Evolutionary conservation across 2,113 vertebrate genomes (phyloP).

Genomic region (Naja naja): DNA sequence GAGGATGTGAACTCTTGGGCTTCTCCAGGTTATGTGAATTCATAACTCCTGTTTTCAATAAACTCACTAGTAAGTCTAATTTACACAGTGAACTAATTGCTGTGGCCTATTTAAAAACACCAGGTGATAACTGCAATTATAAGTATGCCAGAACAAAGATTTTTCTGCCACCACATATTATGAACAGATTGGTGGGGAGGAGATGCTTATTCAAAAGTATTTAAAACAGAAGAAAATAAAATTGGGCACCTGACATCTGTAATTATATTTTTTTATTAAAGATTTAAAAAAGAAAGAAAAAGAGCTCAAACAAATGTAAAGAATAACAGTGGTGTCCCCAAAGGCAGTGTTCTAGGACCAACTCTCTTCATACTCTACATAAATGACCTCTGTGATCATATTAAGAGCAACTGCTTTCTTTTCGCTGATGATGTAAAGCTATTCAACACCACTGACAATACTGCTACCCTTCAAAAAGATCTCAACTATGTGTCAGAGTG

Average conservation of each 20-base stretch:
- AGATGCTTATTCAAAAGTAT: conserved; percentile 4
- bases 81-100: conserved; percentile 25
- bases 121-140: conserved; percentile 21
- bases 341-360: too few relatives aligned
- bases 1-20: background rate
- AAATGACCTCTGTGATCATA: too few relatives aligned
- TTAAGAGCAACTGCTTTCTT: too few relatives aligned
- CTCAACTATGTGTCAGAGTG: too few relatives aligned
- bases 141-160: conserved; percentile 6
- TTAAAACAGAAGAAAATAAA: background rate
- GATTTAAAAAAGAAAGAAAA: too few relatives aligned
- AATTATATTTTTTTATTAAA: too few relatives aligned
- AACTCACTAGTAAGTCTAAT: conserved; percentile 12
- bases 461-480: too few relatives aligned
- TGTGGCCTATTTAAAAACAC: conserved; percentile 5
- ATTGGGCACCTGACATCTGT: background rate
- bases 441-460: too few relatives aligned
- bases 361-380: too few relatives aligned
- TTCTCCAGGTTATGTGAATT: background rate
- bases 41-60: background rate
- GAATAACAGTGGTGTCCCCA: too few relatives aligned
- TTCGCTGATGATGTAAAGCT: too few relatives aligned
- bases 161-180: background rate
- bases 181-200: background rate
- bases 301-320: too few relatives aligned